These are phyloP conservation scores for Formicarius rufipectus DNA, from an alignment of 2,113 vertebrate species.

Conservation along the genomic window DNA sequence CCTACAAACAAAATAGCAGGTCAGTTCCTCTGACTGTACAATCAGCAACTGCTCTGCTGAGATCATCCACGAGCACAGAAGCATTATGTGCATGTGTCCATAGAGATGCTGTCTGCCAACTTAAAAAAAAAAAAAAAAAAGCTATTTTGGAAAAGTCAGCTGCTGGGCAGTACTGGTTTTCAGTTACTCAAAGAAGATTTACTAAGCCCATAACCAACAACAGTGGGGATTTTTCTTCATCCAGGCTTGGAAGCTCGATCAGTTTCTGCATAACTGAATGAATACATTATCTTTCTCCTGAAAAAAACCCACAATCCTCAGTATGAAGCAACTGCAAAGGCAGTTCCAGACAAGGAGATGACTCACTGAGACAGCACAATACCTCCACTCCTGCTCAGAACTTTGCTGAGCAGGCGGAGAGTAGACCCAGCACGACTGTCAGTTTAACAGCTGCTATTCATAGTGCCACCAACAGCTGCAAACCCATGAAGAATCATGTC, in stretches of 20 bases:
- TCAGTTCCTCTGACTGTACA: neutral
- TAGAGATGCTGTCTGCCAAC: neutral
- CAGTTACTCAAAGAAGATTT: neutral
- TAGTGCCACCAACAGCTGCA: slow-evolving; percentile 38
- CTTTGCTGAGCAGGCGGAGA: slow-evolving; percentile 10
- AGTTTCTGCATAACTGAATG: slow-evolving; percentile 9
- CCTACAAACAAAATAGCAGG: neutral
- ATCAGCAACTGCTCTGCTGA: slow-evolving; percentile 16
- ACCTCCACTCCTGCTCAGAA: slow-evolving; percentile 16
- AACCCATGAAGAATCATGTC: neutral
- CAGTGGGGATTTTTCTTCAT: neutral
- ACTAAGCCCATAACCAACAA: neutral
- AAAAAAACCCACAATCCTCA: neutral
- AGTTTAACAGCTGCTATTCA: slow-evolving; percentile 37
- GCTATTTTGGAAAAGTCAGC: slow-evolving; percentile 32
- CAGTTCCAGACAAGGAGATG: slow-evolving; percentile 21
- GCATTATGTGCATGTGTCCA: neutral
- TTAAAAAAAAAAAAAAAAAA: neutral
- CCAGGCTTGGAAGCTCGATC: neutral
- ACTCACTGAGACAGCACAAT: slow-evolving; percentile 25
- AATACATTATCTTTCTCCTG: neutral
- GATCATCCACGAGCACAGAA: slow-evolving; percentile 12
- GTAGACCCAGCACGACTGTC: neutral
- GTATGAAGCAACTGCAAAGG: neutral
- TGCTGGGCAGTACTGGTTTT: neutral